phyloP scores from a whole-genome alignment of 2,888 invertebrate species.

The Bellardia bayeri region DNA sequence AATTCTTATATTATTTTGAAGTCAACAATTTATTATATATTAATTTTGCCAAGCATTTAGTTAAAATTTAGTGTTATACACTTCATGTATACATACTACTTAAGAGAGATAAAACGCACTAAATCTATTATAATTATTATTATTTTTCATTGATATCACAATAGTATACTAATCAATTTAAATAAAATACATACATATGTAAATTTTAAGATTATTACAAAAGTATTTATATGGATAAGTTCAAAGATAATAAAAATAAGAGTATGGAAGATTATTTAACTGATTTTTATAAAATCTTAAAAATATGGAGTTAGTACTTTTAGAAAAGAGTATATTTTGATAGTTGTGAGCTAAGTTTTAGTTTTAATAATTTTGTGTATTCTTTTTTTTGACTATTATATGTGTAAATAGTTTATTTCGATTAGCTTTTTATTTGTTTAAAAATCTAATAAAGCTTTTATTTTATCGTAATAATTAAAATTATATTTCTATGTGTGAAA shows the following conservation, averaged over 20 bases:
- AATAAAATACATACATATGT: neutral
- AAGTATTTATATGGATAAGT: neutral
- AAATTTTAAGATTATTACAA: conserved; percentile 3
- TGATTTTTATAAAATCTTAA: conserved; percentile 11
- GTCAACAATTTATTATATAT: neutral
- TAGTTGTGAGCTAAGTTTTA: neutral
- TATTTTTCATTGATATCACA: conserved; percentile 5
- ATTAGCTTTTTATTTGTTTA: neutral
- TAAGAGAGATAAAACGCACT: conserved; percentile 15
- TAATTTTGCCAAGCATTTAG: conserved; percentile 6
- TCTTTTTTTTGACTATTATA: conserved; percentile 29
- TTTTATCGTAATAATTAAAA: neutral
- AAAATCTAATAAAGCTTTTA: conserved; percentile 64
- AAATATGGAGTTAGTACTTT: neutral
- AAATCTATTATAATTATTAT: conserved; percentile 12
- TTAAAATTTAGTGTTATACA: conserved; percentile 23
- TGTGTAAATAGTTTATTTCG: conserved; percentile 28
- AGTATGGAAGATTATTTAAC: conserved; percentile 44
- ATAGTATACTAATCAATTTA: neutral
- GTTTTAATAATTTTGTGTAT: neutral
- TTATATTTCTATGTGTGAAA: neutral
- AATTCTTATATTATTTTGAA: neutral
- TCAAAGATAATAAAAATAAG: neutral
- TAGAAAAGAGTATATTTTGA: neutral
- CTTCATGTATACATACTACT: neutral